These are phyloP conservation scores for Colostygia pectinataria DNA, from an alignment of 2,888 invertebrate genomes.

Conservation along the genomic window DNA sequence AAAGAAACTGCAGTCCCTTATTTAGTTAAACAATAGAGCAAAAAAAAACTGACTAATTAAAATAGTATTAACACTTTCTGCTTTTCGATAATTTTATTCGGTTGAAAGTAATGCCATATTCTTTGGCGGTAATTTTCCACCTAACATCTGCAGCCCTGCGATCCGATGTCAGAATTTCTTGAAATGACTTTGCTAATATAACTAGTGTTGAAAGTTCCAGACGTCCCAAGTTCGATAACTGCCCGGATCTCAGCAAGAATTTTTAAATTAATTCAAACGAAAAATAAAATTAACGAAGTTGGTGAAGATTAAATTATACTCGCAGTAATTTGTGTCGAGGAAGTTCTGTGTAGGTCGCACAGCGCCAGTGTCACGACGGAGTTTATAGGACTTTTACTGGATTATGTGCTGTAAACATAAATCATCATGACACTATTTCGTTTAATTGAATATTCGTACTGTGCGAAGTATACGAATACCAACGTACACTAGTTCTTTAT, in stretches of 20 bases:
- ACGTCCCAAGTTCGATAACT: slow-evolving; percentile 72
- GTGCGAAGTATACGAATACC: neutral
- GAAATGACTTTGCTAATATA: slow-evolving; percentile 68
- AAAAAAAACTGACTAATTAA: no score
- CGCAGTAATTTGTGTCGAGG: slow-evolving; percentile 73
- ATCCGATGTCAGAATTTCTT: slow-evolving; percentile 59
- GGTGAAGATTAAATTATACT: slow-evolving; percentile 72
- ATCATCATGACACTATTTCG: slow-evolving; percentile 12
- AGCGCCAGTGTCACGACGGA: slow-evolving; percentile 22
- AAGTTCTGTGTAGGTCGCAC: slow-evolving; percentile 64
- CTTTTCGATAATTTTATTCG: neutral
- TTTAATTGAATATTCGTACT: slow-evolving; percentile 7
- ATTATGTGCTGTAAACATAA: slow-evolving; percentile 25
- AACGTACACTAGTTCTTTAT: no score
- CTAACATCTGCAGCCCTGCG: slow-evolving; percentile 37
- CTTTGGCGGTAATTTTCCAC: slow-evolving; percentile 16
- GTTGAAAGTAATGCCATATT: slow-evolving; percentile 13
- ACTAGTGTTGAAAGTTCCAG: slow-evolving; percentile 73
- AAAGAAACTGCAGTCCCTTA: neutral
- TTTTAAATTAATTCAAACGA: slow-evolving; percentile 80
- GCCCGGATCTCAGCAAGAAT: slow-evolving; percentile 71
- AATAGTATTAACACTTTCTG: neutral
- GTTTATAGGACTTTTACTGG: slow-evolving; percentile 28
- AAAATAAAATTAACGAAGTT: slow-evolving; percentile 79
- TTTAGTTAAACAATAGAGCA: no score